Evolutionary conservation across 92 coral and sea anemone species (phyloP).

Genomic region (Zoanthus gigantus): DNA sequence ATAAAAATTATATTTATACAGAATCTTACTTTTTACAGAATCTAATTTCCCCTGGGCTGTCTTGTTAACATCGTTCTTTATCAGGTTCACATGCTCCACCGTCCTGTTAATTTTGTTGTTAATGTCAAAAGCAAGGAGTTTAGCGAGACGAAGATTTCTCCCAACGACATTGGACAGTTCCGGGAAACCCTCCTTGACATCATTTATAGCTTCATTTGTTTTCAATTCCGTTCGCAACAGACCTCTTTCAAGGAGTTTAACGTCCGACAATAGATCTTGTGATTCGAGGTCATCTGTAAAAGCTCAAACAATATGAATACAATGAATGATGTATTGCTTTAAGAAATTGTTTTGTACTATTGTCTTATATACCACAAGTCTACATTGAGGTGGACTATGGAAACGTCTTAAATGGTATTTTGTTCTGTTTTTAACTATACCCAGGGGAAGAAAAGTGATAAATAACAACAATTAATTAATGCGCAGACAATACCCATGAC

Average conservation of each 20-base stretch:
- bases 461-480: no score
- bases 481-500: no score
- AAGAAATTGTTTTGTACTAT: no score
- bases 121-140: constrained; percentile 46
- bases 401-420: no score
- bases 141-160: constrained; percentile 31
- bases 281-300: neutral
- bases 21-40: constrained; percentile 71
- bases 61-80: constrained; percentile 66
- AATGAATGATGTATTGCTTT: no score
- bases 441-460: no score
- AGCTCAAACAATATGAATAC: neutral
- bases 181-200: constrained; percentile 21
- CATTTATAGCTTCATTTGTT: constrained; percentile 27
- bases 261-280: constrained; percentile 11
- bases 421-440: no score
- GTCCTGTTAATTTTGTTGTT: constrained; percentile 70
- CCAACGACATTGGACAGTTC: neutral
- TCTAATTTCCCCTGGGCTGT: constrained; percentile 66
- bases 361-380: no score
- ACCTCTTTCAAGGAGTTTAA: constrained; percentile 10
- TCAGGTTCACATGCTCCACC: constrained; percentile 57
- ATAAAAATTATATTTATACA: no score
- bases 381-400: no score
- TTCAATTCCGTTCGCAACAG: constrained; percentile 33